Base-by-base conservation (phyloP, 2,888 invertebrate species). In the Luffia ferchaultella region DNA sequence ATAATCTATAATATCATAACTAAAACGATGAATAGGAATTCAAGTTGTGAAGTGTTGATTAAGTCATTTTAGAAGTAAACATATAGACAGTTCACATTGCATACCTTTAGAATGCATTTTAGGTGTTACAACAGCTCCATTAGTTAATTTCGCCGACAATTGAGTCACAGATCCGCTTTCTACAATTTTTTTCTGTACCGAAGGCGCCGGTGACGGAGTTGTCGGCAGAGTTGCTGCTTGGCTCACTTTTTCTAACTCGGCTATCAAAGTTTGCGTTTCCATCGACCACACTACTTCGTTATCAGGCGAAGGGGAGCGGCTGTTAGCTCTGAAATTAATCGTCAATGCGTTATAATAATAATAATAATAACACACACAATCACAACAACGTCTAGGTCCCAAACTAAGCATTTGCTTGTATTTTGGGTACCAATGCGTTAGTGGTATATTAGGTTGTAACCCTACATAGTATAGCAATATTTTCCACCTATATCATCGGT, bases 251-350 rank as follows among this genome's bases (percentile, higher is more conserved):
- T 67, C 66, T 19, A 68, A 55, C 16, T 67, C 64, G 1, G 66
- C 55, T 16, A 65, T 46, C 1, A 67, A 52, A 1, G 62, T 55
- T 46, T 80, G 79, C 1, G 73, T 76, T 17, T 82, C 80, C 80
- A 82, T 80, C n/a, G 65, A 65, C 76, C 76, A 79, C 20, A 48
- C 41, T 1, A 62, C 53, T 20, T 68, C 66, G 0, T 60, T 55
- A 1, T 60, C 18, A 0, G 55, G 54, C 12, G 30, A 30, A 3
- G 12, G 5, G 12, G 30, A 30, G 3, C 30, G 30, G 12, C 30
- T 30, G 12, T 7, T 30, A 30, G 30, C 12, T 12, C 30, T 30
- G 30, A 30, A 30, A 30, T n/a, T n/a, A n/a, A n/a, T 30, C 30
- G 30, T 7, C 30, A 7, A 30, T 30, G 12, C 12, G 12, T 30